Evolutionary conservation across 1,140 invertebrate species (phyloP).

Genomic region (Drosophila orena): DNA sequence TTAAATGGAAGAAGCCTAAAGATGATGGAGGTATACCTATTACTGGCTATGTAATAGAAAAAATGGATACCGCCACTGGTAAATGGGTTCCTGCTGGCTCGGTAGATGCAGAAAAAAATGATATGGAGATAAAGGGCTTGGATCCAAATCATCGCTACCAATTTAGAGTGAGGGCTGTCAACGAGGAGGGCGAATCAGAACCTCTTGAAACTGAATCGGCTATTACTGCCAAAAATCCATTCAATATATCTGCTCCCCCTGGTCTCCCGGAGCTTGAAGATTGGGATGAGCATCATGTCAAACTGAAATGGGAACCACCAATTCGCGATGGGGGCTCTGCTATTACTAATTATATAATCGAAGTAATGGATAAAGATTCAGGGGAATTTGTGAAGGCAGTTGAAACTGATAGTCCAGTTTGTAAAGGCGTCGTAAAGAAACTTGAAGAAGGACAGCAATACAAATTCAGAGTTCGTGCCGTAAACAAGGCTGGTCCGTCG

Average conservation of each 20-base stretch:
- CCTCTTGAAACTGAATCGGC: constrained; percentile 94
- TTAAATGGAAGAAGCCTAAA: constrained; percentile 97
- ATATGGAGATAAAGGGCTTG: constrained; percentile 94
- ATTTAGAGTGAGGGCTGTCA: constrained; percentile 97
- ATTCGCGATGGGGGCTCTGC: constrained; percentile 97
- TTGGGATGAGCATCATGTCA: constrained; percentile 96
- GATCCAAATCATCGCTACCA: constrained; percentile 97
- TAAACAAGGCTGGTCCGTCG: constrained; percentile 98
- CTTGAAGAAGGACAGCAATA: constrained; percentile 97
- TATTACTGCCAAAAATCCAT: constrained; percentile 98
- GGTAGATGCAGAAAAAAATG: constrained; percentile 94
- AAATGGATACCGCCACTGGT: constrained; percentile 94
- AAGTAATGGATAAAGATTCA: constrained; percentile 87
- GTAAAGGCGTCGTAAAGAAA: constrained; percentile 93
- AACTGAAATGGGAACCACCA: constrained; percentile 98
- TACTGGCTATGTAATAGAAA: constrained; percentile 95
- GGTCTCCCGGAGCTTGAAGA: constrained; percentile 96
- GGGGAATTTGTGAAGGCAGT: constrained; percentile 89
- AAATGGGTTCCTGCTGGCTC: constrained; percentile 95
- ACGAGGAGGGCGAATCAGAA: constrained; percentile 98
- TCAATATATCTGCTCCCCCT: constrained; percentile 94
- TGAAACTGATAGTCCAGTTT: constrained; percentile 91
- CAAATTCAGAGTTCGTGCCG: constrained; percentile 96
- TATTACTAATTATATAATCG: constrained; percentile 97
- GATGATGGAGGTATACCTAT: constrained; percentile 98